Conservation (phyloP, 2,113 vertebrate genomes). For the Agapornis roseicollis region DNA sequence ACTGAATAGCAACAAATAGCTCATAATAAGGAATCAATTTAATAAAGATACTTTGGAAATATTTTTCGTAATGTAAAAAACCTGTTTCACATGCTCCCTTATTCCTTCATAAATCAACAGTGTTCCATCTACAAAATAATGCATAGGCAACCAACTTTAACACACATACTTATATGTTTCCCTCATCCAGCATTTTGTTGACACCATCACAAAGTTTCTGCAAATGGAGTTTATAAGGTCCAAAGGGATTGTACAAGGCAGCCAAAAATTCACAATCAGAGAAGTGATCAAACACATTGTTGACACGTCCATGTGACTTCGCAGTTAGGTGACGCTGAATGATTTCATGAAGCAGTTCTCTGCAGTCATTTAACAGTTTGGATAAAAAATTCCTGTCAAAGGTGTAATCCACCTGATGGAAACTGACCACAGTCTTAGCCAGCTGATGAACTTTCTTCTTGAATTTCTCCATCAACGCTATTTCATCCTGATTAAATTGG, state of each 20-base stretch:
- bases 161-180: slow-evolving; percentile 76
- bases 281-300: slow-evolving; percentile 87
- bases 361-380: slow-evolving; percentile 79
- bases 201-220: slow-evolving; percentile 85
- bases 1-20: slow-evolving; percentile 21
- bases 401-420: slow-evolving; percentile 87
- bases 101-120: slow-evolving; percentile 75
- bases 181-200: slow-evolving; percentile 88
- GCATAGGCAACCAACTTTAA: slow-evolving; percentile 5
- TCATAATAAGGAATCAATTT: slow-evolving; percentile 6
- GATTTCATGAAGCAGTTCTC: slow-evolving; percentile 82
- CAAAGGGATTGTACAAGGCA: slow-evolving; percentile 85
- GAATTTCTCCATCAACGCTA: slow-evolving; percentile 81
- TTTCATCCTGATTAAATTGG: slow-evolving; percentile 85
- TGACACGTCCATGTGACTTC: slow-evolving; percentile 84
- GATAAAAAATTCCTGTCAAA: slow-evolving; percentile 84
- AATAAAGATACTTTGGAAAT: slow-evolving; percentile 49
- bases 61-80: not conserved
- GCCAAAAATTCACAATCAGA: slow-evolving; percentile 86
- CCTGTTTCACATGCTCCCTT: slow-evolving; percentile 32
- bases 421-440: slow-evolving; percentile 87
- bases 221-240: slow-evolving; percentile 81
- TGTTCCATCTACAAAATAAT: slow-evolving; percentile 52
- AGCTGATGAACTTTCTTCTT: slow-evolving; percentile 88
- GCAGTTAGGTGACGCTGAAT: slow-evolving; percentile 85